Base-by-base conservation (phyloP, 2,888 invertebrate genomes). In the Pasiphila rectangulata region DNA sequence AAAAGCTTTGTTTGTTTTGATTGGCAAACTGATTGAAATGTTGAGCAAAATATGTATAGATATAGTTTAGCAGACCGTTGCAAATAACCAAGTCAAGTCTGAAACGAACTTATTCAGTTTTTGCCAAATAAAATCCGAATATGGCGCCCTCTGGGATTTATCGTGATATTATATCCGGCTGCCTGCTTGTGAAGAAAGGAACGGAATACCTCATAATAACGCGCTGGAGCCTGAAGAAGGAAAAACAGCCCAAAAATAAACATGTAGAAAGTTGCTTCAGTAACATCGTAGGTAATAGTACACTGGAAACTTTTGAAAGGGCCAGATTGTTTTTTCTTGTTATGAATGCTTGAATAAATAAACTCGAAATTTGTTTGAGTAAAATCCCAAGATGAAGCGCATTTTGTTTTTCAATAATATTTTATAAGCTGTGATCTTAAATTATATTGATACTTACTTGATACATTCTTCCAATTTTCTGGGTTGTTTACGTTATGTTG, bases 141-240 rank as follows among this genome's bases (percentile, higher is more conserved):
- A 13, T 9, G 2, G 5, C 16, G 17, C 5, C 32, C 16, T 6
- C 16, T n/a, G 32, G 32, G 16, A n/a, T 30, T 32, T 19, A 16
- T 16, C 17, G 1, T 17, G 4, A 32, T 19, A 32, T 32, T 32
- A 32, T 32, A 10, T 9, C 17, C 32, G 17, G 32, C 17, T 32
- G 16, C 6, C 32, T 32, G 5, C 32, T 9, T 17, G 17, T 19
- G 32, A 32, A 32, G 17, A 32, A 3, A 10, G 4, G 32, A 10
- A 16, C 32, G 32, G 17, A 32, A 19, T 32, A 32, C 16, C 32
- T 32, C 32, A 32, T 32, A 32, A 32, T 32, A 32, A 16, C 32
- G 32, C 32, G 32, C 17, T 10, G 16, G 2, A 30, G 2, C 30
- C 16, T 32, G 16, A 17, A 32, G 17, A 16, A 32, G 13, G 16